Conservation (phyloP, 2,797 vertebrate genomes). For the Galagoides demidoff region DNA sequence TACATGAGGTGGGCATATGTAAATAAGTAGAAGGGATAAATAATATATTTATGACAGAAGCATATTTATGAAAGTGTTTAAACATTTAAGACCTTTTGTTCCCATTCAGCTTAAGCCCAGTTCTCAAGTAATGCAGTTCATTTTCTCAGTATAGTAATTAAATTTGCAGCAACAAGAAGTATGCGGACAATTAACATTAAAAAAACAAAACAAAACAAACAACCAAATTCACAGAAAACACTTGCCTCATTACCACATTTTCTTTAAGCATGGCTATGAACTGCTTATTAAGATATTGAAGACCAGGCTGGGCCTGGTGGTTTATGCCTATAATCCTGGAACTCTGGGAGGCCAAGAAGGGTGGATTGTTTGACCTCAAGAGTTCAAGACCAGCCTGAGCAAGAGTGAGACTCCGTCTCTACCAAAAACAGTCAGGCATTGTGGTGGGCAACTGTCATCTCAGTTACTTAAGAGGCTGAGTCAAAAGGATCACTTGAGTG, state of each 20-base stretch:
- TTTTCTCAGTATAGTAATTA: slow-evolving; percentile 37
- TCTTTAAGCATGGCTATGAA: background rate
- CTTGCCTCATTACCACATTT: background rate
- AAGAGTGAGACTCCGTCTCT: no score
- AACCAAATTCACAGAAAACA: background rate
- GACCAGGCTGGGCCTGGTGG: background rate
- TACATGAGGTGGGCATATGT: background rate
- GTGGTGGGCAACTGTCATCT: no score
- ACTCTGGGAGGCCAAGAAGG: no score
- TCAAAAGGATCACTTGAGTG: no score
- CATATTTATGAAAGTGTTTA: slow-evolving; percentile 2
- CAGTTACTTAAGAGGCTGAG: no score
- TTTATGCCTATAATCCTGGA: no score
- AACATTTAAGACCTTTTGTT: slow-evolving; percentile 39
- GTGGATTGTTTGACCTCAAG: no score
- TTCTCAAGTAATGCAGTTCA: slow-evolving; percentile 23
- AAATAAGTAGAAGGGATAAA: background rate
- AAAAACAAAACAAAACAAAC: background rate
- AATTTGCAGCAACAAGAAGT: slow-evolving; percentile 2
- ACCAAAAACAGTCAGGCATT: no score
- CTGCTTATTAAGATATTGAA: background rate
- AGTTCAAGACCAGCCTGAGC: no score
- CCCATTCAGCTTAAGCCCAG: background rate
- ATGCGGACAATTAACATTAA: background rate
- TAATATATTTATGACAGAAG: slow-evolving; percentile 59